phyloP scores from a whole-genome alignment of 2,797 vertebrate species.

The Myoxocephalus aenaeus region DNA sequence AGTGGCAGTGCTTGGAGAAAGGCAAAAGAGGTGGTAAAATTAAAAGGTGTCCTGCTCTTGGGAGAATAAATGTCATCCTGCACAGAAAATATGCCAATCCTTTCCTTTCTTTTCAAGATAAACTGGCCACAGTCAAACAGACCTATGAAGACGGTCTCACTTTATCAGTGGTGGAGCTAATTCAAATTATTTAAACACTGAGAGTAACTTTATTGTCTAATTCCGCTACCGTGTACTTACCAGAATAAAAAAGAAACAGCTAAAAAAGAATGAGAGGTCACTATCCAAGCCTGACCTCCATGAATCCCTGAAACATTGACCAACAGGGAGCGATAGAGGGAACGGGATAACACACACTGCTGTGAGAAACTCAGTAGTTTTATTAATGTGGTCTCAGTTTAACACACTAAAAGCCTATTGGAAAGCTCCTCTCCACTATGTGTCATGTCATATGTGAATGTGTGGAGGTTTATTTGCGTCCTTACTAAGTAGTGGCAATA shows the following conservation, averaged over 20 bases:
- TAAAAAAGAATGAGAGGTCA: background rate
- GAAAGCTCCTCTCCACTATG: background rate
- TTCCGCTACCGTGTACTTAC: background rate
- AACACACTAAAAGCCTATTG: background rate
- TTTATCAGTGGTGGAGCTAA: background rate
- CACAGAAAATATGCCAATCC: background rate
- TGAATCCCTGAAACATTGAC: background rate
- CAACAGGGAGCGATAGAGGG: background rate
- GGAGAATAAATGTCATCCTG: background rate
- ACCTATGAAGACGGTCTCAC: background rate
- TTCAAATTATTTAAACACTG: background rate
- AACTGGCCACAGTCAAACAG: background rate
- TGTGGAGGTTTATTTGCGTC: background rate
- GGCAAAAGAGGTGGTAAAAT: too few species aligned
- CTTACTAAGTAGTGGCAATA: background rate
- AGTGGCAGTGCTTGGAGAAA: background rate
- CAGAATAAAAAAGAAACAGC: background rate
- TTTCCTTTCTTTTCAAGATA: background rate
- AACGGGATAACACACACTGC: background rate
- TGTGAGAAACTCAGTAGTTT: background rate
- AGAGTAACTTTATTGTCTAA: background rate
- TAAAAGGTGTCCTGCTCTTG: background rate
- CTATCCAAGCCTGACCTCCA: background rate
- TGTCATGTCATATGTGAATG: background rate
- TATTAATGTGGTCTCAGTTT: background rate